phyloP scores from a whole-genome alignment of 2,113 vertebrate genomes.

The Notarius quadriscutis region DNA sequence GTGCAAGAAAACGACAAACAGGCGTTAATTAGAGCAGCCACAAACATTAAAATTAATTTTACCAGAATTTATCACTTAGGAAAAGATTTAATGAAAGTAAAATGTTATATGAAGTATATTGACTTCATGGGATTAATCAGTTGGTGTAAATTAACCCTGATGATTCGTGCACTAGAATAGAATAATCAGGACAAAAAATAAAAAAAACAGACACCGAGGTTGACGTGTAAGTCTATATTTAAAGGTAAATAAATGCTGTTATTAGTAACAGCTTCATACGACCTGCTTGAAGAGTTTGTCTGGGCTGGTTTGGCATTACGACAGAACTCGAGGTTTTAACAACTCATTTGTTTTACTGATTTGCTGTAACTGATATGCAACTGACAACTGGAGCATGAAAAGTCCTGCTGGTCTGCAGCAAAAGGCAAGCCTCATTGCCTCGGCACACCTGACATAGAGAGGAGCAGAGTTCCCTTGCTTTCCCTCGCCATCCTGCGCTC shows the following conservation, averaged over 20 bases:
- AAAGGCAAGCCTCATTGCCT: conserved; percentile 59
- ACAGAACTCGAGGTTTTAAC: conserved; percentile 60
- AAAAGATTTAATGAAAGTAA: neutral
- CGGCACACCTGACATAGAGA: conserved; percentile 60
- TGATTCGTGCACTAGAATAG: neutral
- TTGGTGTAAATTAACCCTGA: neutral
- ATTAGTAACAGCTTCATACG: neutral
- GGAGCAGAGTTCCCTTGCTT: conserved; percentile 41
- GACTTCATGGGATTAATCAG: neutral
- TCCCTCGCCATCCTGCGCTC: conserved; percentile 12
- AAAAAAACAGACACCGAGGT: neutral
- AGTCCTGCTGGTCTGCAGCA: conserved; percentile 62
- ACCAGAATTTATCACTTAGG: neutral
- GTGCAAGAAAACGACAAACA: conserved; percentile 31
- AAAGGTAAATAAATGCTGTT: neutral
- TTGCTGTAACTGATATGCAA: conserved; percentile 62
- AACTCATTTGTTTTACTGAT: conserved; percentile 70
- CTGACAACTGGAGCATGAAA: conserved; percentile 64
- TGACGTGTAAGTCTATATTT: neutral
- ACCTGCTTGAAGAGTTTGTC: conserved; percentile 44
- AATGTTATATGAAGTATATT: neutral
- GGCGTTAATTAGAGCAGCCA: conserved; percentile 37
- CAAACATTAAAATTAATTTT: conserved; percentile 12
- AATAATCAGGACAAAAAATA: neutral
- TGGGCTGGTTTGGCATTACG: conserved; percentile 56